phyloP scores from a whole-genome alignment of 23 tunicate species.

The Diplosoma virens region DNA sequence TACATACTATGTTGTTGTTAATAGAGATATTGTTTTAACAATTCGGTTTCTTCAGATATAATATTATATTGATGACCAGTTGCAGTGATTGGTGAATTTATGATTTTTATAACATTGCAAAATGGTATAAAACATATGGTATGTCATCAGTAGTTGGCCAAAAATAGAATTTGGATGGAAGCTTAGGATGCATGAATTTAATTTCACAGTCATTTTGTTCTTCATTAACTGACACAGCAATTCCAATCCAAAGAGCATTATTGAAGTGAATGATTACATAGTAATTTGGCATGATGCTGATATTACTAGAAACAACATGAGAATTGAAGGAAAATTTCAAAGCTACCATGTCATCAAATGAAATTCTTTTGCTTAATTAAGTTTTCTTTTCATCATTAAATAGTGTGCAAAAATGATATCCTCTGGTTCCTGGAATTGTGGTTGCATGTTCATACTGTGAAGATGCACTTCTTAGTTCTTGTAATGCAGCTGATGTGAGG shows the following conservation, averaged over 20 bases:
- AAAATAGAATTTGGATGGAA: neutral
- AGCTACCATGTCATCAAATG: neutral
- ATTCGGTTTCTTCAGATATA: neutral
- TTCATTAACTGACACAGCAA: slow-evolving; percentile 2
- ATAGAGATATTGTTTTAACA: neutral
- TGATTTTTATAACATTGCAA: neutral
- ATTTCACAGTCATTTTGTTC: slow-evolving; percentile 7
- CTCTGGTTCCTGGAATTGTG: slow-evolving; percentile 7
- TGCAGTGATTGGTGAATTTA: slow-evolving; percentile 3
- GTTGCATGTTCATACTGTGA: neutral
- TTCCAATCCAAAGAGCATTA: slow-evolving; percentile 25
- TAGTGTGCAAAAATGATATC: slow-evolving; percentile 4
- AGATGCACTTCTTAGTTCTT: slow-evolving; percentile 18
- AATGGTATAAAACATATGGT: slow-evolving; percentile 9
- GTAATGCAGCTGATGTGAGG: neutral
- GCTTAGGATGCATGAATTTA: slow-evolving; percentile 16
- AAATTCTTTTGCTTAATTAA: slow-evolving; percentile 5
- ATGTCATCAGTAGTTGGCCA: slow-evolving; percentile 20
- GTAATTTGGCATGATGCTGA: neutral
- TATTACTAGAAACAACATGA: slow-evolving; percentile 3
- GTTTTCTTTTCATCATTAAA: neutral
- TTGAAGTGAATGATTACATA: neutral
- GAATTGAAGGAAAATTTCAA: slow-evolving; percentile 5
- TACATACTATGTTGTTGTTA: slow-evolving; percentile 2
- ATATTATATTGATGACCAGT: neutral